Base-by-base conservation (phyloP, 92 coral and sea anemone species). In the Heteractis magnifica region DNA sequence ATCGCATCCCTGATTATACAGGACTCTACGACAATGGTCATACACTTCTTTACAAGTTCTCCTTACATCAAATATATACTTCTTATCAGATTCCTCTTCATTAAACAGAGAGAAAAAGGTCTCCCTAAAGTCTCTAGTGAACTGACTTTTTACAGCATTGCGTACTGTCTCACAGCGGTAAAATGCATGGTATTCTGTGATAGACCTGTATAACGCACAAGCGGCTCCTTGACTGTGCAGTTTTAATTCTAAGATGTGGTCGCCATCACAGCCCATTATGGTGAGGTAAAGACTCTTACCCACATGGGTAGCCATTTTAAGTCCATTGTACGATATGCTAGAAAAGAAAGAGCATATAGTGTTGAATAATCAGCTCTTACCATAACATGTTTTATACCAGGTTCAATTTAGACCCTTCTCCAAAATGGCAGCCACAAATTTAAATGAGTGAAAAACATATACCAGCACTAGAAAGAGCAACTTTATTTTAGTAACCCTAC, bases 151-250 rank as follows among this genome's bases (percentile, higher is more conserved):
- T 6, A 97, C 99, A 65, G 92, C 90, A 52, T 89, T 90, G n/a
- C 98, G 90, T 13, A 97, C 99, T 62, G 99, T 97, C 70, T 94
- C 99, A 64, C 99, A 97, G 56, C 98, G 95, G 81, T 90, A 97
- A 84, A 97, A 97, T n/a, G 98, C 93, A 84, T 97, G 99, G 78
- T 92, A 94, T 77, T 97, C 99, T 56, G 99, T 97, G 18, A 97
- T 94, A 11, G 99, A 97, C 65, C 99, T 71, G 79, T 94, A 97
- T 44, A 97, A 71, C 2, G 95, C 98, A 84, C 95, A 92, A 48
- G 98, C 97, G 13, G 96, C 93, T 77, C 93, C 97, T 18, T 90
- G 94, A 13, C 92, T 90, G 60, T 74, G 72, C 13, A 92, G 90
- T 51, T 93, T 89, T 44, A 97, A 89, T 55, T 88, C 89, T 23